Evolutionary conservation across 1,140 invertebrate genomes (phyloP).

Genomic region (Bombus polaris): DNA sequence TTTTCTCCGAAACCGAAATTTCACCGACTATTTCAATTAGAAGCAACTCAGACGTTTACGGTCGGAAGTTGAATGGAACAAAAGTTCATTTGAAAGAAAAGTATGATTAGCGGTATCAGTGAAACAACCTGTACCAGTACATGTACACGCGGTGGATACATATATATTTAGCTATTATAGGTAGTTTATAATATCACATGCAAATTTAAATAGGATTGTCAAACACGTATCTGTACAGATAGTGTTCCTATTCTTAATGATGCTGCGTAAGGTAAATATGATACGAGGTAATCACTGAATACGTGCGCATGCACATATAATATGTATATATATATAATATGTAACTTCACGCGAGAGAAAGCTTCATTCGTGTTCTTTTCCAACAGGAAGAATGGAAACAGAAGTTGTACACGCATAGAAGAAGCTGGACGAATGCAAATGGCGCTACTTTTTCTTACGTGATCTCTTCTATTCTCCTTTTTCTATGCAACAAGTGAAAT

Average conservation of each 20-base stretch:
- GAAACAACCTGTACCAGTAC: background rate
- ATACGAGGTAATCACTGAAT: slow-evolving; percentile 47
- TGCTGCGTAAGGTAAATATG: slow-evolving; percentile 33
- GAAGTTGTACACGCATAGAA: background rate
- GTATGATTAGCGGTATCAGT: background rate
- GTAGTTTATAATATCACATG: slow-evolving; percentile 77
- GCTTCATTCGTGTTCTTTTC: background rate
- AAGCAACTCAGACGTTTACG: background rate
- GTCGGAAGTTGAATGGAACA: background rate
- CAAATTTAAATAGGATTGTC: slow-evolving; percentile 80
- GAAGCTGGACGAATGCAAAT: slow-evolving; percentile 8
- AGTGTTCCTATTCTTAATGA: slow-evolving; percentile 58
- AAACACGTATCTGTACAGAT: slow-evolving; percentile 75
- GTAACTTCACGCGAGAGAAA: slow-evolving; percentile 4
- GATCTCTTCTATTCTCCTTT: background rate
- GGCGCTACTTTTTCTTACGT: background rate
- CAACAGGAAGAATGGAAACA: background rate
- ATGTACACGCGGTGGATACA: slow-evolving; percentile 56
- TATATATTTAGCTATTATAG: slow-evolving; percentile 52
- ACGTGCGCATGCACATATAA: slow-evolving; percentile 22
- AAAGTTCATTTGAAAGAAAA: background rate
- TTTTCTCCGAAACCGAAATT: background rate
- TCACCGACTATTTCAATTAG: background rate
- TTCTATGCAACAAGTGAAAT: background rate
- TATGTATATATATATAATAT: background rate